phyloP scores from a whole-genome alignment of 2,797 vertebrate genomes.

The Atherinosoma microstoma region DNA sequence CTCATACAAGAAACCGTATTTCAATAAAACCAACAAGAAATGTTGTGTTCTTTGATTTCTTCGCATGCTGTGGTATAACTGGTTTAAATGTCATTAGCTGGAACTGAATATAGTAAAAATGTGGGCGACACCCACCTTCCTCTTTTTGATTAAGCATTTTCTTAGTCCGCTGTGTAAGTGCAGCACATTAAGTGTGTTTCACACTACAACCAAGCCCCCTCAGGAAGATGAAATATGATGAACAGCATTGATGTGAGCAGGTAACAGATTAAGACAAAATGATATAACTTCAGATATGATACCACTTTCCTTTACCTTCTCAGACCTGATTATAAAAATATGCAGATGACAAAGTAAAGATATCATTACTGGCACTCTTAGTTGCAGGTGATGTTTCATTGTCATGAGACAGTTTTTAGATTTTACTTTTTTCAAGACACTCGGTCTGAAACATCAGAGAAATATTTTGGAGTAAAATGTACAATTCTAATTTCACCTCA shows the following conservation, averaged over 20 bases:
- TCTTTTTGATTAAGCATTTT: constrained; percentile 25
- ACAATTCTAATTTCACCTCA: neutral
- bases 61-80: neutral
- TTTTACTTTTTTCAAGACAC: too few relatives aligned
- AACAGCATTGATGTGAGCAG: constrained; percentile 14
- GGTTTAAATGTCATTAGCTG: neutral
- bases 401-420: too few relatives aligned
- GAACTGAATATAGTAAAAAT: neutral
- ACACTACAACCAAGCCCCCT: neutral
- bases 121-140: constrained; percentile 26
- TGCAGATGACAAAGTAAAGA: neutral
- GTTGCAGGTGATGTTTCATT: too few relatives aligned
- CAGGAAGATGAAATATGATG: neutral
- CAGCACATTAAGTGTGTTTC: neutral
- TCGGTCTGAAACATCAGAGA: neutral
- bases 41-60: neutral
- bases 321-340: neutral
- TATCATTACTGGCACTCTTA: neutral
- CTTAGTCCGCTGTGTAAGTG: neutral
- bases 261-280: constrained; percentile 28
- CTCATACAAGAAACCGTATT: neutral
- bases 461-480: neutral
- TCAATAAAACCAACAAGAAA: constrained; percentile 33
- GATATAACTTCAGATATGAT: neutral
- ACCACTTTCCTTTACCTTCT: neutral